Evolutionary conservation across 2,888 invertebrate species (phyloP).

Genomic region (Leptinotarsa juncta): DNA sequence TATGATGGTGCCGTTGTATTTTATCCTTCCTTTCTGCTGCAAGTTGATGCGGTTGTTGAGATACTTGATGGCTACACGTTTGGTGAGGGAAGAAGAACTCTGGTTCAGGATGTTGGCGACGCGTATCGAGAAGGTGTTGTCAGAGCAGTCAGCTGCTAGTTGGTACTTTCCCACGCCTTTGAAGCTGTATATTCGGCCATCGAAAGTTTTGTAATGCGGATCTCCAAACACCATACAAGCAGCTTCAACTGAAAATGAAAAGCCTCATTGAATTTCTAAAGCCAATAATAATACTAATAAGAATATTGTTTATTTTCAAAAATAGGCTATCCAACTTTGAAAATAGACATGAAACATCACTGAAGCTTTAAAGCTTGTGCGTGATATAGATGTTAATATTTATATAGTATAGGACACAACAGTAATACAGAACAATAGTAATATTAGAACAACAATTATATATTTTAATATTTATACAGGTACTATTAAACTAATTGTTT

Average conservation of each 20-base stretch:
- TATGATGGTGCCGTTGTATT: conserved; percentile 84
- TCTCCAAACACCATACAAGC: conserved; percentile 95
- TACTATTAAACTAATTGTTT: too few species aligned
- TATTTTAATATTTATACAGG: too few species aligned
- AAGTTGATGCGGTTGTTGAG: conserved; percentile 83
- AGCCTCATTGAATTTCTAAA: too few species aligned
- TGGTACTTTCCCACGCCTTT: conserved; percentile 95
- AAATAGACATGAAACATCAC: too few species aligned
- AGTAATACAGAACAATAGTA: too few species aligned
- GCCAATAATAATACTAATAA: too few species aligned
- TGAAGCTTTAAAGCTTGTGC: too few species aligned
- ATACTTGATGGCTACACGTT: conserved; percentile 85
- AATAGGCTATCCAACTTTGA: too few species aligned
- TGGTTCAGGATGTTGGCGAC: conserved; percentile 83
- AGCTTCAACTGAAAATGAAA: conserved; percentile 74
- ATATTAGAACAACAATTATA: too few species aligned
- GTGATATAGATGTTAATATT: too few species aligned
- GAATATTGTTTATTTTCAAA: too few species aligned
- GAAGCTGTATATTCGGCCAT: conserved; percentile 93
- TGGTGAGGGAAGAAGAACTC: conserved; percentile 90
- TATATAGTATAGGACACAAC: too few species aligned
- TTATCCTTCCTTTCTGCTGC: conserved; percentile 86
- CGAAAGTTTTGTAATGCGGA: conserved; percentile 95
- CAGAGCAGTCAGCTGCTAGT: conserved; percentile 85
- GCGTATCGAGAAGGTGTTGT: conserved; percentile 84